Evolutionary conservation across 2,888 invertebrate species (phyloP).

Genomic region (Drosophila rellima): DNA sequence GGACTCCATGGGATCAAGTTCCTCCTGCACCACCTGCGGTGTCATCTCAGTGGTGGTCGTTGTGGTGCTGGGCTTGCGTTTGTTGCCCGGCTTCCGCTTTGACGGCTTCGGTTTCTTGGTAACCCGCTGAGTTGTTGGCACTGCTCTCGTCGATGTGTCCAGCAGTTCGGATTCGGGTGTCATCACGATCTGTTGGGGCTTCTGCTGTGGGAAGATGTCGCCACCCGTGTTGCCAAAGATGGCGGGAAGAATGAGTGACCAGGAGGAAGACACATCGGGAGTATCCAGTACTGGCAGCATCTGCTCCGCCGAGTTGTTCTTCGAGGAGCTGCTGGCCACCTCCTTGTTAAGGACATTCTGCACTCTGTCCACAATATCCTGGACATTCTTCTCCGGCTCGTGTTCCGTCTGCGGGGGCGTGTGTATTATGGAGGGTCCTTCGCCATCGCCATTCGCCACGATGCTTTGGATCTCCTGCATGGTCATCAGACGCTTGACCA

Average conservation of each 20-base stretch:
- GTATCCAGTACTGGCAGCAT: slow-evolving; percentile 87
- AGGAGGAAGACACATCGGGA: slow-evolving; percentile 91
- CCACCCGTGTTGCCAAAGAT: slow-evolving; percentile 91
- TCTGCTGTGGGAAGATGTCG: slow-evolving; percentile 88
- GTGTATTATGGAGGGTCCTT: slow-evolving; percentile 86
- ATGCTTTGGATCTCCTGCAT: slow-evolving; percentile 94
- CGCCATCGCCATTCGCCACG: slow-evolving; percentile 92
- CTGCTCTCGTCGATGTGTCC: slow-evolving; percentile 75
- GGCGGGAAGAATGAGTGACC: slow-evolving; percentile 93
- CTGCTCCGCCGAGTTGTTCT: slow-evolving; percentile 85
- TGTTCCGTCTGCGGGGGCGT: slow-evolving; percentile 84
- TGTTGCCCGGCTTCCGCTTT: slow-evolving; percentile 81
- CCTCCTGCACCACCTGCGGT: slow-evolving; percentile 79
- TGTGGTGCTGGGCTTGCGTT: slow-evolving; percentile 73
- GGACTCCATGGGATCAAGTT: slow-evolving; percentile 80
- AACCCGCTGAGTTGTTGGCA: slow-evolving; percentile 54
- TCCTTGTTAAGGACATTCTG: slow-evolving; percentile 93
- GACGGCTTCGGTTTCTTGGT: slow-evolving; percentile 77
- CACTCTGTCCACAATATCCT: slow-evolving; percentile 93
- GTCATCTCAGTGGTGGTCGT: slow-evolving; percentile 64
- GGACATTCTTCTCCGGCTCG: slow-evolving; percentile 89
- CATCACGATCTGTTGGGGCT: slow-evolving; percentile 85
- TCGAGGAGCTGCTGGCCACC: slow-evolving; percentile 87
- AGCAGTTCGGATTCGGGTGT: slow-evolving; percentile 85
- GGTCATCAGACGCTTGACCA: slow-evolving; percentile 94